phyloP scores from a whole-genome alignment of 2,797 vertebrate genomes.

The Gymnothorax reevesii region DNA sequence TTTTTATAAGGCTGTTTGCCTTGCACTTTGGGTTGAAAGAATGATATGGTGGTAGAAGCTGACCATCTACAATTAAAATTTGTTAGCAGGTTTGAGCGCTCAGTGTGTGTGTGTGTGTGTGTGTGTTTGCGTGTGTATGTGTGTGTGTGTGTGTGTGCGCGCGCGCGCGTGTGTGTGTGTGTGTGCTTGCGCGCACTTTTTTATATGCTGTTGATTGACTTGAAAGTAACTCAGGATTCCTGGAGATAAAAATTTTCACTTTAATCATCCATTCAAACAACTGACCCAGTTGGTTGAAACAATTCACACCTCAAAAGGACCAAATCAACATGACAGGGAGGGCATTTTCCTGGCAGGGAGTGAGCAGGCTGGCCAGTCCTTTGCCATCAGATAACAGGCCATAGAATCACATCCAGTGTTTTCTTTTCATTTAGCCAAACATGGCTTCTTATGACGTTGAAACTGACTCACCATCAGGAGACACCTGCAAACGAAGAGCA shows the following conservation, averaged over 20 bases:
- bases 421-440: background rate
- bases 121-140: constrained; percentile 23
- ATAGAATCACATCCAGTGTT: constrained; percentile 6
- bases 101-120: background rate
- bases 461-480: background rate
- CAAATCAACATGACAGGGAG: background rate
- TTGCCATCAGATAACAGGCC: constrained; percentile 7
- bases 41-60: constrained; percentile 7
- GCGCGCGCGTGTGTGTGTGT: background rate
- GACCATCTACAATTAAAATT: background rate
- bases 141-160: constrained; percentile 7
- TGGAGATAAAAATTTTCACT: background rate
- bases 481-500: constrained; percentile 1
- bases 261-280: background rate
- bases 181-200: constrained; percentile 22
- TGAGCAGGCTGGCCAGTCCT: constrained; percentile 13
- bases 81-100: background rate
- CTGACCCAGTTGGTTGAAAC: background rate
- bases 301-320: constrained; percentile 18
- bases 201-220: background rate
- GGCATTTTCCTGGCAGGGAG: constrained; percentile 11
- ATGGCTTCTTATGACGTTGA: background rate
- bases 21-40: background rate
- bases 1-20: constrained; percentile 32
- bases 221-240: background rate